A percentile compares a stretch with the other conserved stretches of the same genome.
Evolutionary conservation across 2,888 invertebrate genomes (phyloP).

Genomic region (Tetragonula carbonaria): DNA sequence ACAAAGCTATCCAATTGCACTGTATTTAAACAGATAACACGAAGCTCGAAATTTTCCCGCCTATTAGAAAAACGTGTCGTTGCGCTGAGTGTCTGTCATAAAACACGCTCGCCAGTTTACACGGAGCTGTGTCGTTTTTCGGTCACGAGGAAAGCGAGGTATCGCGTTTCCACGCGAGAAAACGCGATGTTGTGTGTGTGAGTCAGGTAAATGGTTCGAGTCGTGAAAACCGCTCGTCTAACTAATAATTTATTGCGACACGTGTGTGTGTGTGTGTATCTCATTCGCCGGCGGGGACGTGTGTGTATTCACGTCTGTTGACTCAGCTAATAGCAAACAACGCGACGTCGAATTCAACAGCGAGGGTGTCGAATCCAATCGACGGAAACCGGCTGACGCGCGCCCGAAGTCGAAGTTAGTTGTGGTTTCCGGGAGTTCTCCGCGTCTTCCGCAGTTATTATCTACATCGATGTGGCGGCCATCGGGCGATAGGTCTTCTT

Average conservation of each 20-base stretch:
- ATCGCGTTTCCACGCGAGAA: constrained; percentile 29
- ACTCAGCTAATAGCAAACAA: background rate
- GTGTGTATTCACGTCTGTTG: background rate
- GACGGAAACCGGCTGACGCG: background rate
- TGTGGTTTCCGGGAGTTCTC: too few relatives aligned
- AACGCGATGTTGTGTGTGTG: constrained; percentile 3
- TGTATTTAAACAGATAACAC: background rate
- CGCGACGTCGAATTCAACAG: background rate
- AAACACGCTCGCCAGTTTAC: background rate
- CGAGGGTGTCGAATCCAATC: background rate
- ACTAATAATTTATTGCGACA: constrained; percentile 26
- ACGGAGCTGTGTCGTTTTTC: background rate
- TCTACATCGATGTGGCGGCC: constrained; percentile 11
- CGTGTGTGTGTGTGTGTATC: constrained; percentile 1
- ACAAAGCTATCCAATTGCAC: too few relatives aligned
- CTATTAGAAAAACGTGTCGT: background rate
- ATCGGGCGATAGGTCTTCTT: constrained; percentile 19
- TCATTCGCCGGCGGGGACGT: background rate
- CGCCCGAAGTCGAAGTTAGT: background rate
- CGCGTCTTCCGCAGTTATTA: constrained; percentile 19
- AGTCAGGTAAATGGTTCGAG: constrained; percentile 22
- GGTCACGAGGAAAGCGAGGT: constrained; percentile 2
- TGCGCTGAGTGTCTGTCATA: background rate
- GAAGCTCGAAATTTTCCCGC: background rate
- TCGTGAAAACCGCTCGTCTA: constrained; percentile 13